These are phyloP conservation scores for Podilymbus podiceps DNA, from an alignment of 2,113 vertebrate genomes.

Conservation along the genomic window DNA sequence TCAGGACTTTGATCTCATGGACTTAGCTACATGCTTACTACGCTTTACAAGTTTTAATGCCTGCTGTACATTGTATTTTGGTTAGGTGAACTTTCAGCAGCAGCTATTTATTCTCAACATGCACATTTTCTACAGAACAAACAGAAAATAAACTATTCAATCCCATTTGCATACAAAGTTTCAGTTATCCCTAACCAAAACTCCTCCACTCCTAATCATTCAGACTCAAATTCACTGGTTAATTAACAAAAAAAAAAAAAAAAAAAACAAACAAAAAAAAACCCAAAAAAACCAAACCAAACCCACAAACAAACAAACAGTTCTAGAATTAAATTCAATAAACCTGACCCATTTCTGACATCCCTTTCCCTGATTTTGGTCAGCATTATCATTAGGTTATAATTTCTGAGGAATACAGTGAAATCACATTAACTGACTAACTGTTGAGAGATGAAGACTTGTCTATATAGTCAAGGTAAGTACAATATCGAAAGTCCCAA, in stretches of 20 bases:
- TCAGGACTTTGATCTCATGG: neutral
- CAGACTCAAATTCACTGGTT: neutral
- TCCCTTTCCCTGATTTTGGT: neutral
- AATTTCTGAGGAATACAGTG: neutral
- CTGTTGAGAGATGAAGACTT: neutral
- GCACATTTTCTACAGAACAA: neutral
- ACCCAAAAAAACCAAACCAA: too few relatives aligned
- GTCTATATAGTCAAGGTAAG: neutral
- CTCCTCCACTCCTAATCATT: too few relatives aligned
- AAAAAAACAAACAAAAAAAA: too few relatives aligned
- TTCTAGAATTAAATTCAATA: neutral
- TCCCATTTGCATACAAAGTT: neutral
- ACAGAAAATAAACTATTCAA: neutral
- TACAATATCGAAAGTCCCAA: neutral
- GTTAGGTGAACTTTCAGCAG: neutral
- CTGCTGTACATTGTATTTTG: neutral
- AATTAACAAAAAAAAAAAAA: neutral
- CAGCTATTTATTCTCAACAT: neutral
- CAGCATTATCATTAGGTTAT: neutral
- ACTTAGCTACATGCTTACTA: rapidly evolving
- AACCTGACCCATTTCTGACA: neutral
- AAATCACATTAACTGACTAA: neutral
- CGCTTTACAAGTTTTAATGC: neutral
- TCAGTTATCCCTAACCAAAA: neutral
- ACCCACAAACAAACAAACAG: too few relatives aligned